Evolutionary conservation across 2,113 vertebrate species (phyloP), one percentile per base, ranked within the genome.

Genomic region (Choloepus hoffmanni): DNA sequence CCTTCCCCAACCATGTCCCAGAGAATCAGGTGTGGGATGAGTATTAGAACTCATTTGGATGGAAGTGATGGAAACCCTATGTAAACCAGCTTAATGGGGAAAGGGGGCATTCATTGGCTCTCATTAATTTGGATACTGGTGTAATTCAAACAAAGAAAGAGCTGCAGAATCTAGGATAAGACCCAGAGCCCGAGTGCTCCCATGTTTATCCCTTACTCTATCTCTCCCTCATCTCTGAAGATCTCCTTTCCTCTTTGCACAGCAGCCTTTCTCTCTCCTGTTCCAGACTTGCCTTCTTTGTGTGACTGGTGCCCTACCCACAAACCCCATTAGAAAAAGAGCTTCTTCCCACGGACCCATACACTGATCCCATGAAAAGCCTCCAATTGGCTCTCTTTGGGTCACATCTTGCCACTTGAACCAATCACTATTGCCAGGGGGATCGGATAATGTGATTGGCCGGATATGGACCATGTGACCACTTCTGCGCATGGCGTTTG

Each of bases 401-500:
- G 68, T 73, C 83, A 73, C 0, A 55, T 78, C 55, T 92, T 77
- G 40, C 63, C 76, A n/a, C 79, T 82, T 78, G 4, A 53, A 28
- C 92, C 84, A 94, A 43, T 94, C 85, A 55, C 55, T 4, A 18
- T 73, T 74, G 50, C 33, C 33, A n/a, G 11, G 82, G 12, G 50
- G 12, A 28, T 7, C 1, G 0, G 33, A 72, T 26, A 19, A 40
- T 63, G 62, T 33, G 68, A 78, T 55, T 87, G 92, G 81, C 73
- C 70, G 48, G 43, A n/a, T 18, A 28, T 62, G 55, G 18, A 6
- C 10, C 36, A 55, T 18, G 53, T 43, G n/a, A 16, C 53, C 26
- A 1, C 18, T n/a, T 89, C 79, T 72, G 21, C 30, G 9, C 21
- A 19, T 60, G 43, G 43, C 43, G 7, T 45, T 45, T 45, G 43